Evolutionary conservation across 2,113 vertebrate species (phyloP).

Genomic region (Egretta garzetta): DNA sequence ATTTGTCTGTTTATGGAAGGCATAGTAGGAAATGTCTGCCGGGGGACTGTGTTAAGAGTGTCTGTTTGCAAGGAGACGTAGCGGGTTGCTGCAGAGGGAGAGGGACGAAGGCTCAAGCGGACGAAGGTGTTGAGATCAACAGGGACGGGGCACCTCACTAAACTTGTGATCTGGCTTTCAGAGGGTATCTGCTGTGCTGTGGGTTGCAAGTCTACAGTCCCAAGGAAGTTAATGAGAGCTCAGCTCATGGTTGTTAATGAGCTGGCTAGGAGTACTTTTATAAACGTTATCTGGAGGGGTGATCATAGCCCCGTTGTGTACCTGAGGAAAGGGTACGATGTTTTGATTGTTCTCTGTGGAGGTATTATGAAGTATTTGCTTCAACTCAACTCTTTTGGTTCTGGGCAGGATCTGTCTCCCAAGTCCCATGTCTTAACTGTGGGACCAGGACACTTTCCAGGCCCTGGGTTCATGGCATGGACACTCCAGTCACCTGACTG

Average conservation of each 20-base stretch:
- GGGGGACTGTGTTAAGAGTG: neutral
- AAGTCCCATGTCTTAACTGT: neutral
- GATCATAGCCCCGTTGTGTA: neutral
- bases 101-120: neutral
- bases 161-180: neutral
- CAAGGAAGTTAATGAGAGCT: neutral
- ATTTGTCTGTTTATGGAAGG: neutral
- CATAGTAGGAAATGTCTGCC: neutral
- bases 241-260: rapidly evolving
- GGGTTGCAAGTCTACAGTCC: neutral
- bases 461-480: neutral
- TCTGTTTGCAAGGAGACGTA: neutral
- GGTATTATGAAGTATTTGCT: neutral
- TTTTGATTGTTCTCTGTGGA: neutral
- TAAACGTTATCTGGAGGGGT: neutral
- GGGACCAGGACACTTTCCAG: neutral
- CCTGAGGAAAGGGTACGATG: neutral
- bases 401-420: neutral
- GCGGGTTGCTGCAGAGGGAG: neutral
- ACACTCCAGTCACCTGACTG: neutral
- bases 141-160: neutral
- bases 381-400: neutral
- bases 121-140: neutral
- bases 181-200: neutral
- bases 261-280: neutral